phyloP scores from a whole-genome alignment of 1,140 invertebrate species.

The Pteromalus puparum region DNA sequence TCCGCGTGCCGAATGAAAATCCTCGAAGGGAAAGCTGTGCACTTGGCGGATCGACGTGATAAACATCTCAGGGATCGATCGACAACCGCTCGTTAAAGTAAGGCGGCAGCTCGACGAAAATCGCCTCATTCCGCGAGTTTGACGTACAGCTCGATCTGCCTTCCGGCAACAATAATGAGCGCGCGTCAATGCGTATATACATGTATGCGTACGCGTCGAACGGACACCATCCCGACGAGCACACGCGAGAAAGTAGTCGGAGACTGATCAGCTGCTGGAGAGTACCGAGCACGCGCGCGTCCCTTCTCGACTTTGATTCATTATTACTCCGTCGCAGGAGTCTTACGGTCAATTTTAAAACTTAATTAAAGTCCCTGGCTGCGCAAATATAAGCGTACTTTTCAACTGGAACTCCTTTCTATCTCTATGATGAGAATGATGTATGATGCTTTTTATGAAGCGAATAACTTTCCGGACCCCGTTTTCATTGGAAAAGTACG shows the following conservation, averaged over 20 bases:
- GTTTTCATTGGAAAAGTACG: conserved; percentile 11
- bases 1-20: not conserved
- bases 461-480: not conserved
- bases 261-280: conserved; percentile 2
- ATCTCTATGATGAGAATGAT: not conserved
- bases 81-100: conserved; percentile 1
- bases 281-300: conserved; percentile 2
- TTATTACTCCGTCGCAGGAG: conserved; percentile 30
- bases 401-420: not conserved
- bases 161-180: conserved; percentile 46
- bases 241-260: conserved; percentile 46
- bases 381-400: not conserved
- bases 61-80: conserved; percentile 5
- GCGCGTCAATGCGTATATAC: not conserved
- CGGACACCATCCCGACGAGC: not conserved
- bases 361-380: conserved; percentile 33
- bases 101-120: conserved; percentile 13
- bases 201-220: not conserved
- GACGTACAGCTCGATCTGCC: conserved; percentile 15
- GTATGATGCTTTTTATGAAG: conserved; percentile 11
- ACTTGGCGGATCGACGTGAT: not conserved
- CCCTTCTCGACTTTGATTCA: conserved; percentile 50
- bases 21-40: not conserved
- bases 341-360: conserved; percentile 40
- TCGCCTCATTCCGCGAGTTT: conserved; percentile 16